A percentile compares a stretch with the other conserved stretches of the same genome.
Conservation (phyloP, 2,888 invertebrate genomes). For the Elaeidobius kamerunicus region DNA sequence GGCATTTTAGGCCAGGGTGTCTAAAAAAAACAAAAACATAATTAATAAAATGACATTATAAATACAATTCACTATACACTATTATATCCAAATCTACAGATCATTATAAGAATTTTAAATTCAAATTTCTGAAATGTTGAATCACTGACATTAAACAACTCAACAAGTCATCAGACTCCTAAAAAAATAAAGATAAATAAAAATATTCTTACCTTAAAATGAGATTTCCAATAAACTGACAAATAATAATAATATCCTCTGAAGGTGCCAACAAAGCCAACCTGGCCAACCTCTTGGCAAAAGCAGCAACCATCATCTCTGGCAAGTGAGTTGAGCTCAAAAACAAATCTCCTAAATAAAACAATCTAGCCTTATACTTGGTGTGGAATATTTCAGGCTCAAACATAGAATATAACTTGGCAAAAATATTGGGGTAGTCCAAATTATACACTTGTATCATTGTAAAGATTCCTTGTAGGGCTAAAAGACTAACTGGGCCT, state of each 20-base stretch:
- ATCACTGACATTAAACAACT: no score
- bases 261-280: conserved; percentile 81
- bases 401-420: conserved; percentile 92
- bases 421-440: conserved; percentile 93
- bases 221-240: conserved; percentile 83
- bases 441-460: conserved; percentile 89
- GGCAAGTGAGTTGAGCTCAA: conserved; percentile 93
- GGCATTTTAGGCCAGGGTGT: conserved; percentile 76
- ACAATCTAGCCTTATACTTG: conserved; percentile 83
- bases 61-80: no score
- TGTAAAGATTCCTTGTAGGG: conserved; percentile 87
- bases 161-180: no score
- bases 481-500: conserved; percentile 83
- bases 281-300: conserved; percentile 84
- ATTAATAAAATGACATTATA: no score
- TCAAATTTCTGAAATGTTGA: no score
- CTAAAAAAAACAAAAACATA: conserved; percentile 54
- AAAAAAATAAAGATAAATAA: no score
- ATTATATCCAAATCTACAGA: no score
- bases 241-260: conserved; percentile 70
- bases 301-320: conserved; percentile 87
- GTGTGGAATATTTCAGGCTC: conserved; percentile 88
- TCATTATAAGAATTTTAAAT: no score
- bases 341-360: conserved; percentile 87
- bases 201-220: conserved; percentile 55